Evolutionary conservation across 2,113 vertebrate genomes (phyloP).

Genomic region (Clarias gariepinus): DNA sequence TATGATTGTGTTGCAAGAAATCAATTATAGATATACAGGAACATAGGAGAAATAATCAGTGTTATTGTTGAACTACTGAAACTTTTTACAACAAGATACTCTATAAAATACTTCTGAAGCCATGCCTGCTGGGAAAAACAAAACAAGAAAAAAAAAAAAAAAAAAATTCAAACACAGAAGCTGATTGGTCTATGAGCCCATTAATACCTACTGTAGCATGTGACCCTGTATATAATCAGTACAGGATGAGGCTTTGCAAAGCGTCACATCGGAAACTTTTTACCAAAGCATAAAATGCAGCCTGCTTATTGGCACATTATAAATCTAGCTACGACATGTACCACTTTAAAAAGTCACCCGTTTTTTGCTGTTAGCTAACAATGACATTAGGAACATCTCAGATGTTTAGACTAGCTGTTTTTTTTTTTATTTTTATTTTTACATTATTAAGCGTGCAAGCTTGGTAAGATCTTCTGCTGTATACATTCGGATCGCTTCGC

Average conservation of each 20-base stretch:
- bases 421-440: not conserved
- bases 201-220: slow-evolving; percentile 4
- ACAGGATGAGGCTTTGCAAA: slow-evolving; percentile 36
- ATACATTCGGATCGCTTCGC: slow-evolving; percentile 47
- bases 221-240: slow-evolving; percentile 18
- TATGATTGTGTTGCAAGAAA: not conserved
- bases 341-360: slow-evolving; percentile 31
- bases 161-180: slow-evolving; percentile 11
- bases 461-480: slow-evolving; percentile 35
- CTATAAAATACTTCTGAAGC: slow-evolving; percentile 27
- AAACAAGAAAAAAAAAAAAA: too few species aligned
- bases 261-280: slow-evolving; percentile 35
- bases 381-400: not conserved
- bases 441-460: not conserved
- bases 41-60: not conserved
- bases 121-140: slow-evolving; percentile 8
- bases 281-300: slow-evolving; percentile 32
- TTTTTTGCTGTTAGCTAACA: slow-evolving; percentile 19
- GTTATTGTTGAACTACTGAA: not conserved
- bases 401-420: not conserved
- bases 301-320: slow-evolving; percentile 44
- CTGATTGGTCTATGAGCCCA: slow-evolving; percentile 42
- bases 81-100: not conserved
- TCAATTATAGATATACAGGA: not conserved
- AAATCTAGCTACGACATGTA: slow-evolving; percentile 14